These are phyloP conservation scores for Sarcoramphus papa DNA, from an alignment of 2,797 vertebrate genomes.

Conservation along the genomic window DNA sequence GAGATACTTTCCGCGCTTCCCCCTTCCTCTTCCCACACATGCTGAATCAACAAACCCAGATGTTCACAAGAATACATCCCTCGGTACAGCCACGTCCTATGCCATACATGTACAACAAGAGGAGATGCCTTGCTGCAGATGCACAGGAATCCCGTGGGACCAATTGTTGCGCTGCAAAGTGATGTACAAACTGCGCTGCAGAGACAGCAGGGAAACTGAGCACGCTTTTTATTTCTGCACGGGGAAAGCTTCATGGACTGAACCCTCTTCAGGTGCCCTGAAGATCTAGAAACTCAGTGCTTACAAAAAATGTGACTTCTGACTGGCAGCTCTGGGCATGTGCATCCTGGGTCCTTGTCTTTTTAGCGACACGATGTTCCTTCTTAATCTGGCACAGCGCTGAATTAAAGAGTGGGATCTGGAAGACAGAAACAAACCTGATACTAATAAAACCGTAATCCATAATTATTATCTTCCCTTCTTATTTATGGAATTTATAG, in stretches of 20 bases:
- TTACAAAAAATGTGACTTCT: background rate
- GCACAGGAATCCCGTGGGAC: background rate
- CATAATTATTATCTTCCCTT: background rate
- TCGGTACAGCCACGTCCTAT: background rate
- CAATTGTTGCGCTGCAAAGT: background rate
- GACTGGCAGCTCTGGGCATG: background rate
- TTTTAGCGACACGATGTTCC: background rate
- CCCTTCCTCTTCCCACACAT: background rate
- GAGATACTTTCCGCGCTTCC: background rate
- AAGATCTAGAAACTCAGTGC: background rate
- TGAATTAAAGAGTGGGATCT: background rate
- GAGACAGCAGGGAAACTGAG: background rate
- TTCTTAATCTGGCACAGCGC: background rate
- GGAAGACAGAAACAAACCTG: background rate
- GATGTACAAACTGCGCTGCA: background rate
- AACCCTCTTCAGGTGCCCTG: background rate
- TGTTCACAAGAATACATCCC: background rate
- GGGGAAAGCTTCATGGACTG: background rate
- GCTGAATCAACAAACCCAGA: slow-evolving; percentile 18
- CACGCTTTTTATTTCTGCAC: background rate
- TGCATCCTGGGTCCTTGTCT: background rate
- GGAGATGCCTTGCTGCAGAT: background rate
- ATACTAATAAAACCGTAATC: background rate
- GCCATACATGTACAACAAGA: background rate
- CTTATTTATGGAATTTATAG: background rate